Evolutionary conservation across 2,888 invertebrate genomes (phyloP), one percentile per base, ranked within the genome.

Genomic region (Dione juno): DNA sequence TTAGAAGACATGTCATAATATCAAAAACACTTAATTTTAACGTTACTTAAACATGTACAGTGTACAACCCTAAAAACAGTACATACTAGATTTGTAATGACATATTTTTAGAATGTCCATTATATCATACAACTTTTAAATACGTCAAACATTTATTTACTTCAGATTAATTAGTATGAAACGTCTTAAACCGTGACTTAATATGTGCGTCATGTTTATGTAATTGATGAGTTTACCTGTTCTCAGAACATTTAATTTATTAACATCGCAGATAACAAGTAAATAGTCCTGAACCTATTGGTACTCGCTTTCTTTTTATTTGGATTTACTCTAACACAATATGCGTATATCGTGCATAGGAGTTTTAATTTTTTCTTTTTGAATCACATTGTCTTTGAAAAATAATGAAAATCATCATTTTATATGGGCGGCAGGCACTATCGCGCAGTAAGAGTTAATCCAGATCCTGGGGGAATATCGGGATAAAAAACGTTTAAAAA

Each of bases 1-100:
- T 69, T 67, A 63, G 54, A 69, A 71, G 66, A 68, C 74, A 77
- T 74, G 75, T 73, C 74, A 71, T 68, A 52, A 72, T 68, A 45
- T 66, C 74, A 66, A 69, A 73, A 70, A 71, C 73, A 69, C 65
- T 68, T 75, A 73, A 69, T 19, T 57, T 35, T 21, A 61, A 41
- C 14, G 40, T 28, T 35, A 35, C 16, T 37, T 13, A 63, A 16
- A 11, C 37, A 35, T 16, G n/a, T 35, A 16, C 14, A 16, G 16
- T 19, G 21, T 41, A n/a, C 28, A 21, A n/a, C 14, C 3, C 10
- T 11, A 16, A 37, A 64, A 64, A 9, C 14, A 19, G 13, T 16
- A 48, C 35, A 48, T 45, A 8, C 41, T 5, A 50, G 9, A 37
- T 37, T 64, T 19, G 19, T 19, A 37, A 64, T 8, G 19, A 19